Percentiles rank a stretch among this genome's conserved stretches.
phyloP scores from a whole-genome alignment of 2,888 invertebrate species.

The Leucania comma region DNA sequence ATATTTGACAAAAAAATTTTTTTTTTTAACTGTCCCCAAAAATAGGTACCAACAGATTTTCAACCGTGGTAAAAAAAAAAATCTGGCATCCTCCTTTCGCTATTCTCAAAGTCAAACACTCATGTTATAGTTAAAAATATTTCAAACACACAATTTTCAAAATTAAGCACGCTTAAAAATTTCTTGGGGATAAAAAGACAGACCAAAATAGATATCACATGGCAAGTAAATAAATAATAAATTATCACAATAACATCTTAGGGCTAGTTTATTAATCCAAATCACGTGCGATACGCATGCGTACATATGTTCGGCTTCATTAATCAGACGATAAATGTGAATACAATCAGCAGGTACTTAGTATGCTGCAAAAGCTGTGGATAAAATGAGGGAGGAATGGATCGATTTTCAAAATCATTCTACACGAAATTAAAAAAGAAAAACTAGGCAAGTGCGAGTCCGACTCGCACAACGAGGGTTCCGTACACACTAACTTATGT shows the following conservation, averaged over 20 bases:
- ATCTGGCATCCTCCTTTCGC: too few relatives aligned
- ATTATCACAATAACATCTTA: conserved; percentile 26
- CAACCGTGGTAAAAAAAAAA: too few relatives aligned
- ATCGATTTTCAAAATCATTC: not conserved
- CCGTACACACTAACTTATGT: too few relatives aligned
- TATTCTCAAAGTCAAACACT: not conserved
- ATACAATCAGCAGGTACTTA: not conserved
- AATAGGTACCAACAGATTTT: too few relatives aligned
- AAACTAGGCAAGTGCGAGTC: too few relatives aligned
- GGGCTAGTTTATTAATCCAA: not conserved
- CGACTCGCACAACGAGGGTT: too few relatives aligned
- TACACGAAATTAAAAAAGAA: too few relatives aligned
- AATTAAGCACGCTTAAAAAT: not conserved
- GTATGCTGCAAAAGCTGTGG: not conserved
- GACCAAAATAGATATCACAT: not conserved
- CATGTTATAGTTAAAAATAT: not conserved
- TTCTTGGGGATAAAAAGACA: not conserved
- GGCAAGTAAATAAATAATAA: not conserved
- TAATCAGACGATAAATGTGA: not conserved
- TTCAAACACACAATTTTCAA: not conserved
- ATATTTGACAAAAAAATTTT: too few relatives aligned
- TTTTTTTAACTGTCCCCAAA: too few relatives aligned
- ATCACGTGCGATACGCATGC: not conserved
- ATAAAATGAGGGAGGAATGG: not conserved
- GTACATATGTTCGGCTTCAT: not conserved